These are phyloP conservation scores for Callosobruchus maculatus DNA, from an alignment of 2,888 invertebrate species.

Conservation along the genomic window DNA sequence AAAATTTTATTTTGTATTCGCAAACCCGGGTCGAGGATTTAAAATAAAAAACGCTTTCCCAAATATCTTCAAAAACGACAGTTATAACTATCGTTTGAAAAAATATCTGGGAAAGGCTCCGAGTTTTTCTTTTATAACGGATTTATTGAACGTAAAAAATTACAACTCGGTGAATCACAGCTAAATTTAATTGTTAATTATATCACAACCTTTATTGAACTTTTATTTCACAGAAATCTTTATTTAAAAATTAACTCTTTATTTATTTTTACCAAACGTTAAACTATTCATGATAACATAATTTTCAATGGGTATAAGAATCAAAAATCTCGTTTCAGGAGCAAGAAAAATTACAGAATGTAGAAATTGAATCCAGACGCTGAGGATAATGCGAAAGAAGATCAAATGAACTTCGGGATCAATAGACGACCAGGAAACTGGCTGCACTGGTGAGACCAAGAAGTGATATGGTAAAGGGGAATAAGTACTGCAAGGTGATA, in stretches of 20 bases:
- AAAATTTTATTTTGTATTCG: constrained; percentile 29
- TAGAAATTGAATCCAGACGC: too few relatives aligned
- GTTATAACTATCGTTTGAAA: constrained; percentile 32
- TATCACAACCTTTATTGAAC: constrained; percentile 29
- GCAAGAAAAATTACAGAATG: too few relatives aligned
- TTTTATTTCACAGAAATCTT: constrained; percentile 7
- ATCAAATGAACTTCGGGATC: too few relatives aligned
- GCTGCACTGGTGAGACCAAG: too few relatives aligned
- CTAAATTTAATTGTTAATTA: constrained; percentile 5
- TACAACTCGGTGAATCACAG: constrained; percentile 17
- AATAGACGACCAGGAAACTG: too few relatives aligned
- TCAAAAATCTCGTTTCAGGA: not conserved
- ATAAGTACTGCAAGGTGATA: too few relatives aligned
- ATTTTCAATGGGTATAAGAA: not conserved
- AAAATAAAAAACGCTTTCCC: constrained; percentile 45
- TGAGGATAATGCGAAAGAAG: too few relatives aligned
- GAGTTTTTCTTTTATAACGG: constrained; percentile 35
- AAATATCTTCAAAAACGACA: constrained; percentile 39
- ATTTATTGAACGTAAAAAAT: constrained; percentile 41
- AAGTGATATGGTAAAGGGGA: too few relatives aligned
- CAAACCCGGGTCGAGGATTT: constrained; percentile 30
- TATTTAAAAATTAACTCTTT: not conserved
- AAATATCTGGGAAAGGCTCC: constrained; percentile 42
- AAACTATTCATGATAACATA: not conserved
- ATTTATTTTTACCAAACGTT: constrained; percentile 2